Evolutionary conservation across 2,888 invertebrate genomes (phyloP), one percentile per base, ranked within the genome.

Genomic region (Aspidiotus destructor): DNA sequence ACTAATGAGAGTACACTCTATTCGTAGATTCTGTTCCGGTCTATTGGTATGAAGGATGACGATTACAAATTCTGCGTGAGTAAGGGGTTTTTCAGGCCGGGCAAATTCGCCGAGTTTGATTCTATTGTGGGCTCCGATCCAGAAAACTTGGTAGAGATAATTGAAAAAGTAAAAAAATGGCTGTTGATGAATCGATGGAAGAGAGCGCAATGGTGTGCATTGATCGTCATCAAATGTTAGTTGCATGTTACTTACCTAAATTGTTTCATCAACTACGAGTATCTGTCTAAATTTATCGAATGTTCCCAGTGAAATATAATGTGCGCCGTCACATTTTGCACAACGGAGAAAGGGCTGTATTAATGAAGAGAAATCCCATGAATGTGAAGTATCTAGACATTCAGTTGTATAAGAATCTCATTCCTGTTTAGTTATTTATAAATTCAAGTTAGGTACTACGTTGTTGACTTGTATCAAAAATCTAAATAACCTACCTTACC

Each of bases 31-130:
- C 85, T 98, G 77, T 86, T 98, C 74, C 92, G 94, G 80, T 96
- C 96, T 72, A 81, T 99, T 71, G 94, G 94, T 62, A 82, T 99
- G n/a, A 89, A 90, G 72, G 89, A 92, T 73, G 87, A 86, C 73
- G 98, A 99, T 79, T 98, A 91, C 80, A 93, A 92, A 78, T 98
- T 99, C 80, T 98, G 98, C 16, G 83, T 96, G 74, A 96, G 97
- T 0, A 88, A 93, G 76, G 95, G 98, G 15, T 99, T 99, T 82
- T 99, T 99, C 83, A 85, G 96, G 0, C 96, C 98, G 0, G 98
- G 98, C 68, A 99, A 98, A 79, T 98, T 97, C 80, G 88, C 95
- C 0, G 97, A 99, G 80, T 93, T 97, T 79, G 97, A 97, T 79
- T 87, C 90, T 74, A 91, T 97, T 74, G 92, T 99, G 93, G 87